Evolutionary conservation across 2,113 vertebrate genomes (phyloP), one percentile per base, ranked within the genome.

Genomic region (Rhombomys opimus): DNA sequence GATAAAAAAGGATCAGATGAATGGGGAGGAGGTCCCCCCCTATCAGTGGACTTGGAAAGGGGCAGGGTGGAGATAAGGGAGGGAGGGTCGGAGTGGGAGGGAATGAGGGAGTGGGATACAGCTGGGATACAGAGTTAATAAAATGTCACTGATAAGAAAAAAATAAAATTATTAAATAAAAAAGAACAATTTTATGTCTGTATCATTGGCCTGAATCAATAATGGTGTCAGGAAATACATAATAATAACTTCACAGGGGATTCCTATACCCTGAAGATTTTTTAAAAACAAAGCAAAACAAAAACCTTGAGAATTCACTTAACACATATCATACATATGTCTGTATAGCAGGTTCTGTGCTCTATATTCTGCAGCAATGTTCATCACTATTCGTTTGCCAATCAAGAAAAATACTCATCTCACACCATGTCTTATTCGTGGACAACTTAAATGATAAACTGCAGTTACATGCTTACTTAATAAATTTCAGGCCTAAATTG

Each of bases 321-420:
- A 91, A 81, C 87, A n/a, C 8, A 93, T 27, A 77, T 27, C 80
- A 30, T 38, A 41, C 73, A 88, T 90, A 84, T 95, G 96, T 94
- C 10, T 14, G 0, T n/a, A n/a, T n/a, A n/a, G n/a, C 90, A 65
- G 1, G 80, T 30, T 82, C 82, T 63, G 65, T 88, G 25, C n/a
- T 30, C 1, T 0, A 65, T 1, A 10, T n/a, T 12, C 61, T 95
- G 91, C 75, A 23, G 59, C 46, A 54, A 27, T 96, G 72, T 6
- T n/a, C 84, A 92, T 10, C 61, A 10, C 30, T 90, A 73, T 92
- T 41, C 87, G 30, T n/a, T 73, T 30, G 46, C 11, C 73, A 93
- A 75, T 59, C 23, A 97, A 95, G 81, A 2, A 2, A 1, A 65
- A 67, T 59, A 23, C n/a, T 91, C 77, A 4, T 73, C 95, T 72